Base-by-base conservation (phyloP, 2,797 vertebrate genomes). In the Thamnophis elegans region DNA sequence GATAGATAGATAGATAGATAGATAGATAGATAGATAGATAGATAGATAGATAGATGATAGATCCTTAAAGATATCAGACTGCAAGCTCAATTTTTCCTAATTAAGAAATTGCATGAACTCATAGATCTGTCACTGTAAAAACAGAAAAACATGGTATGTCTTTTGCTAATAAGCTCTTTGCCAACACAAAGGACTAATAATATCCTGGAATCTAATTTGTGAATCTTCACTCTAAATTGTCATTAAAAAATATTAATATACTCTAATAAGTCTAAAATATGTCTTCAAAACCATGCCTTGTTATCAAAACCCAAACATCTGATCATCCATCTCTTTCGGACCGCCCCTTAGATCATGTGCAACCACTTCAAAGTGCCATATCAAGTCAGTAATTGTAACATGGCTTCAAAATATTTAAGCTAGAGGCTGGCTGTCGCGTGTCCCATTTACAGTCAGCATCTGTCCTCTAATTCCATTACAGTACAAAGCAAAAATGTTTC, bases 331-430 rank as follows among this genome's bases (percentile, higher is more conserved):
- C 96, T 95, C 95, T 96, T 95, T 96, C 28, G 0, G 95, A 95
- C 92, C 95, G 94, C 96, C 95, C 93, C 92, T 93, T 47, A 89
- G 90, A 97, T 95, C 96, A 92, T 91, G 65, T 94, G 95, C 96
- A 96, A 94, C 96, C 95, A 94, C 97, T 97, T 98, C 97, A 97
- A 97, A 98, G 97, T 90, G 7, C 89, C 12, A 93, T 96, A 98
- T 98, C 98, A 98, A 98, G 97, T 95, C 97, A 93, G 96, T 97
- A 97, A 98, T 98, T 98, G 98, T 98, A 97, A 96, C 95, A 95
- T 97, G 96, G 96, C 98, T 97, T 97, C 97, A 98, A 98, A 98
- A 98, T 98, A 98, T 98, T 98, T 97, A 98, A 98, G 97, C 96
- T 97, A 96, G 96, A 96, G 97, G 94, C 95, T 95, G 94, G 95